Evolutionary conservation across 2,797 vertebrate species (phyloP).

Genomic region (Phoeniculus purpureus): DNA sequence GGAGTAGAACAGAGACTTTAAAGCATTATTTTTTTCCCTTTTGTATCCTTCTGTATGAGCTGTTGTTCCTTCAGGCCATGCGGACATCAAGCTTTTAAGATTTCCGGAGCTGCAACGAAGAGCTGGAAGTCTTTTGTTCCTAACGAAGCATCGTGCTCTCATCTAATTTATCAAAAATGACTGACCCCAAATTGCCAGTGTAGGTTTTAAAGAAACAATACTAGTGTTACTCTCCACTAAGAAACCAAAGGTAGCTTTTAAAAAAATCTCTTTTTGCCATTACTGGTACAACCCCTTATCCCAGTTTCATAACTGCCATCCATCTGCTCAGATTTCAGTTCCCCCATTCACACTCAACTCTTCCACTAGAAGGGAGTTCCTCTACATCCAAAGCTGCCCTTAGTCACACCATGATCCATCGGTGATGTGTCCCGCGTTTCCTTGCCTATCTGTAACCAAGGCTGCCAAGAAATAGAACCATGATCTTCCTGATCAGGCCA

Average conservation of each 20-base stretch:
- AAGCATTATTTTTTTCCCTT: slow-evolving; percentile 28
- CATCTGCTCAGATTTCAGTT: not conserved
- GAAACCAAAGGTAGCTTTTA: slow-evolving; percentile 1
- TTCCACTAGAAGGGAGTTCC: not conserved
- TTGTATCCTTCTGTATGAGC: not conserved
- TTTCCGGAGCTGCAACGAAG: slow-evolving; percentile 45
- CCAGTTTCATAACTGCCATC: slow-evolving; percentile 43
- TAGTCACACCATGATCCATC: not conserved
- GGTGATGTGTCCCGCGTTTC: slow-evolving; percentile 40
- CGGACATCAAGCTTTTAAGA: slow-evolving; percentile 74
- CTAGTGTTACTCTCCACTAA: slow-evolving; percentile 1
- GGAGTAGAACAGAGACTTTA: slow-evolving; percentile 5
- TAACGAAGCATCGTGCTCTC: slow-evolving; percentile 34
- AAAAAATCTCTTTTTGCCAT: slow-evolving; percentile 5
- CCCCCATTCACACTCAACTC: not conserved
- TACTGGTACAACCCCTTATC: not conserved
- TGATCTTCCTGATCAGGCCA: not conserved
- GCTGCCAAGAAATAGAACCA: not conserved
- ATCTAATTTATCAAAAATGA: slow-evolving; percentile 51
- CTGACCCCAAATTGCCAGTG: slow-evolving; percentile 60
- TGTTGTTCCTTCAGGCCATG: slow-evolving; percentile 69
- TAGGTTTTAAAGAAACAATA: slow-evolving; percentile 28
- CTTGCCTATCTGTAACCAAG: slow-evolving; percentile 40
- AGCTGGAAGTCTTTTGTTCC: slow-evolving; percentile 37
- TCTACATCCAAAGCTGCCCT: not conserved